phyloP scores from a whole-genome alignment of 2,797 vertebrate species.

The Myripristis murdjan region DNA sequence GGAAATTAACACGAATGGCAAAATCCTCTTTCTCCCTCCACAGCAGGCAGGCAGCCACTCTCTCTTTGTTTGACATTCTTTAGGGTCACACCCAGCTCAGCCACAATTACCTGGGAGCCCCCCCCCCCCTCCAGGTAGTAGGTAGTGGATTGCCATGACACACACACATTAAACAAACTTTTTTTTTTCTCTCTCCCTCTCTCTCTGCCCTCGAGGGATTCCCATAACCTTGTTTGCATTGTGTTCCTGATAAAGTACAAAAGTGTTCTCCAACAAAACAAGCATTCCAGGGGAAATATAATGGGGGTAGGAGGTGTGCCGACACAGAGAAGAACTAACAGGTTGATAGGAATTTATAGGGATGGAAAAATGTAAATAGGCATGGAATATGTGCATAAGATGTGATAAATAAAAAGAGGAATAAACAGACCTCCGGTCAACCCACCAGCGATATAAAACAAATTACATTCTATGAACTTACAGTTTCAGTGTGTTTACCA shows the following conservation, averaged over 20 bases:
- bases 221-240: slow-evolving; percentile 60
- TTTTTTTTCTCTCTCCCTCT: too few relatives aligned
- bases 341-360: too few relatives aligned
- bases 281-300: too few relatives aligned
- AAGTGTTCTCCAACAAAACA: slow-evolving; percentile 16
- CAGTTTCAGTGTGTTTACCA: slow-evolving; percentile 7
- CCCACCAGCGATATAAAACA: too few relatives aligned
- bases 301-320: too few relatives aligned
- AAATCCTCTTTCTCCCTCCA: slow-evolving; percentile 45
- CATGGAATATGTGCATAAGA: too few relatives aligned
- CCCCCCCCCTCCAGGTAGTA: slow-evolving; percentile 63
- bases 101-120: slow-evolving; percentile 84
- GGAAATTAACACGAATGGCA: slow-evolving; percentile 50
- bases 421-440: too few relatives aligned
- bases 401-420: too few relatives aligned
- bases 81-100: slow-evolving; percentile 89
- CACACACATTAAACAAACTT: slow-evolving; percentile 9
- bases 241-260: slow-evolving; percentile 56
- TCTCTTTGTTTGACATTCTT: slow-evolving; percentile 86
- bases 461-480: neutral
- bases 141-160: slow-evolving; percentile 44
- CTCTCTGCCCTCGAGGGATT: slow-evolving; percentile 43
- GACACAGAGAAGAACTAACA: too few relatives aligned
- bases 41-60: slow-evolving; percentile 28
- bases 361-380: neutral